These are phyloP conservation scores for Mareca penelope DNA, from an alignment of 2,797 vertebrate species.

Conservation along the genomic window DNA sequence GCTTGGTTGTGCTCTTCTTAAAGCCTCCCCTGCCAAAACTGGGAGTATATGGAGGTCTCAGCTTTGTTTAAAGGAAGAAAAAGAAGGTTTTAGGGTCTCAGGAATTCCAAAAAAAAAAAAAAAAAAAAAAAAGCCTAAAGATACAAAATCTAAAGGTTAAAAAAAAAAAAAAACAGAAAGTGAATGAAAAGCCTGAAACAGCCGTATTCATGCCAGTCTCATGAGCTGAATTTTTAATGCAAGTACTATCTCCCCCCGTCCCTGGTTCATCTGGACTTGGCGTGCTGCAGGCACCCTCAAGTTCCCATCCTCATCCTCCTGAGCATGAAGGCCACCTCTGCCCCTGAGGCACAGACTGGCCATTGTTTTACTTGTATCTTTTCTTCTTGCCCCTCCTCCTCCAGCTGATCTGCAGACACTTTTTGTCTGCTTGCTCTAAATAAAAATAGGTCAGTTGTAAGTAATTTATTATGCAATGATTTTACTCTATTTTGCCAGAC, in stretches of 20 bases:
- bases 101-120: too few species aligned
- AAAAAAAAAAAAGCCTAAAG: background rate
- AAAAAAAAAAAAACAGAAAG: background rate
- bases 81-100: background rate
- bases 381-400: background rate
- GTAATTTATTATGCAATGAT: constrained; percentile 34
- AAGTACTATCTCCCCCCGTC: background rate
- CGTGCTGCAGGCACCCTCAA: background rate
- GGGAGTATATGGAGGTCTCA: background rate
- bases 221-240: background rate
- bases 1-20: background rate
- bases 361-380: background rate
- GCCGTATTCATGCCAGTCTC: background rate
- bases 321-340: background rate
- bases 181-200: background rate
- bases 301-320: background rate
- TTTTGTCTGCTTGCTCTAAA: constrained; percentile 14
- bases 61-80: background rate
- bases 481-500: constrained; percentile 46
- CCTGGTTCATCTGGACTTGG: background rate
- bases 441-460: constrained; percentile 63
- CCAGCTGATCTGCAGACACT: constrained; percentile 6
- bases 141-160: background rate
- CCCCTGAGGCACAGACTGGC: background rate
- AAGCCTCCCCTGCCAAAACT: background rate